Evolutionary conservation across 2,113 vertebrate species (phyloP), one percentile per base, ranked within the genome.

Genomic region (Leucosticte australis): DNA sequence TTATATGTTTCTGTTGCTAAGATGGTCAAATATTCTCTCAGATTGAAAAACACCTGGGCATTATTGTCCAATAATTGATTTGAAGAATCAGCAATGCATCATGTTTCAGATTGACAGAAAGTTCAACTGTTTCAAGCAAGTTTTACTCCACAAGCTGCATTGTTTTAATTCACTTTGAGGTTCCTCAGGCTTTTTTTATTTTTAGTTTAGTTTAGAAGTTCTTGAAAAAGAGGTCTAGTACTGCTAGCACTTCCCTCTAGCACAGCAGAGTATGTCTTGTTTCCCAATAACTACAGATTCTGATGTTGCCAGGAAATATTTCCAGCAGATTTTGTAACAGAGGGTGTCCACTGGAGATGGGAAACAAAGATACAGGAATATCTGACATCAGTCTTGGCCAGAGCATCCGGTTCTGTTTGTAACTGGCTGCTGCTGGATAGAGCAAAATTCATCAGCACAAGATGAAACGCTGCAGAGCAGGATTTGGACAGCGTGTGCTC

Each of bases 311-410:
- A 95, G 84, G 82, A 92, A 92, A 69, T 73, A 82, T 62, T 87
- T 95, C 67, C 82, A 92, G 67, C 0, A 3, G 65, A 87, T 92
- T 96, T 95, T 94, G 69, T 91, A 96, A 89, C 50, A 76, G 30
- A 62, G 85, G 35, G 62, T 93, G 65, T 55, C 46, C 49, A 76
- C 49, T 84, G 74, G 78, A 96, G 81, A 87, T 52, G 42, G 42
- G 50, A 87, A 83, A 76, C 16, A 79, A 77, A 94, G 84, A 84
- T 85, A 73, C 62, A 90, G 89, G 81, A 95, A 83, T 92, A 95
- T 91, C 87, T 96, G 84, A 85, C 87, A 91, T 89, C 78, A 89
- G 46, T 62, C 59, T 91, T 97, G 87, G 78, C 87, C 77, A 39
- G 18, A 73, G 41, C 20, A 69, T n/a, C 46, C 39, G n/a, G 37